Conservation (phyloP, 1,140 invertebrate genomes). For the Asbolus verrucosus region DNA sequence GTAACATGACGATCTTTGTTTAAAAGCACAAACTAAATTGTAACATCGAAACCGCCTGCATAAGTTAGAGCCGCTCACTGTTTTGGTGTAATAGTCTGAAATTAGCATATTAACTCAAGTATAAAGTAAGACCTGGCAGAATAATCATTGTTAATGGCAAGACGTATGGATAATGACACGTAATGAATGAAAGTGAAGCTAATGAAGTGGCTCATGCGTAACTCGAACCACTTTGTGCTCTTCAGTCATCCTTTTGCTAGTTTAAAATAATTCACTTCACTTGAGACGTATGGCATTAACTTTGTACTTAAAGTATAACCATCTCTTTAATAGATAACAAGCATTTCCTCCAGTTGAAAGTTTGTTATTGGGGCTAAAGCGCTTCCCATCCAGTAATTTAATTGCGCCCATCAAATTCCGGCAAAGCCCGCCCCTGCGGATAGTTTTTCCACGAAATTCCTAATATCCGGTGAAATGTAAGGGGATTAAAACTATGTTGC, state of each 20-base stretch:
- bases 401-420: background rate
- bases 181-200: slow-evolving; percentile 41
- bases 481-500: too few relatives aligned
- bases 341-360: background rate
- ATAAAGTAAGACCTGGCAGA: slow-evolving; percentile 33
- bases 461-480: slow-evolving; percentile 14
- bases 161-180: slow-evolving; percentile 31
- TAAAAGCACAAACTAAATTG: slow-evolving; percentile 32
- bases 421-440: background rate
- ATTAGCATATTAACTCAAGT: slow-evolving; percentile 40
- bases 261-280: slow-evolving; percentile 48
- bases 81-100: slow-evolving; percentile 33
- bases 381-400: background rate
- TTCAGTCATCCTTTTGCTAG: slow-evolving; percentile 43
- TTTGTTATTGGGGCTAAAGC: slow-evolving; percentile 13
- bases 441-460: background rate
- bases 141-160: slow-evolving; percentile 15
- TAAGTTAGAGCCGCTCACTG: slow-evolving; percentile 15
- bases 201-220: slow-evolving; percentile 47
- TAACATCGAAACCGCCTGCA: slow-evolving; percentile 26
- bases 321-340: slow-evolving; percentile 13
- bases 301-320: slow-evolving; percentile 41
- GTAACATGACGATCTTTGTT: slow-evolving; percentile 31
- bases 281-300: slow-evolving; percentile 41
- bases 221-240: slow-evolving; percentile 38